Base-by-base conservation (phyloP, 2,797 vertebrate genomes). In the Pipistrellus nathusii region DNA sequence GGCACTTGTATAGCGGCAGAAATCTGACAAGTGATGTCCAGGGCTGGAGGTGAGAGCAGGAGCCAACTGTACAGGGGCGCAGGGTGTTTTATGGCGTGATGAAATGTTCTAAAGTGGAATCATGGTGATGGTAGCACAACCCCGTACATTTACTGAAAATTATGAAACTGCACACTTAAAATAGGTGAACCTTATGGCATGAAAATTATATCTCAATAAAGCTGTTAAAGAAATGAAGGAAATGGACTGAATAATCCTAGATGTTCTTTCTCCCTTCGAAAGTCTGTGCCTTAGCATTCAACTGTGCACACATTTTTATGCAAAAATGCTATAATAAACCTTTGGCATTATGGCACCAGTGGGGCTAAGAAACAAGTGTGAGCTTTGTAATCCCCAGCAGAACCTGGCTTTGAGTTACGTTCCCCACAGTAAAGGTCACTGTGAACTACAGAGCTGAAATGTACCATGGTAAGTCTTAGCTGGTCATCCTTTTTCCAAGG, bases 341-440 rank as follows among this genome's bases (percentile, higher is more conserved):
- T 76, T 41, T 82, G 35, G 35, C 51, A 25, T 90, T 85, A 93
- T 27, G 71, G 84, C 68, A 71, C n/a, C 93, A 76, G 94, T 85
- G 17, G 6, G 77, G 51, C 68, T 59, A 80, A 85, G 85, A 94
- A 94, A 76, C 44, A 95, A 88, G 51, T 57, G 48, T 83, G 87
- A 95, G 76, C 77, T 91, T 51, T 91, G 76, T 72, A 94, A 95
- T 94, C 38, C 93, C 46, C 81, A 41, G 55, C 8, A 88, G 91
- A 92, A 88, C 75, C 51, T 91, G 82, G 32, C 81, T 93, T 88
- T 95, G 85, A 94, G 95, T 97, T 93, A 83, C 82, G 80, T 93
- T 86, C 27, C 12, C 35, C 27, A 68, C 73, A 20, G 82, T 93
- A 95, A 95, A 96, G 95, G 94, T 97, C 95, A 96, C 72, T 85